Base-by-base conservation (phyloP, 2,113 vertebrate species). In the Carettochelys insculpta region DNA sequence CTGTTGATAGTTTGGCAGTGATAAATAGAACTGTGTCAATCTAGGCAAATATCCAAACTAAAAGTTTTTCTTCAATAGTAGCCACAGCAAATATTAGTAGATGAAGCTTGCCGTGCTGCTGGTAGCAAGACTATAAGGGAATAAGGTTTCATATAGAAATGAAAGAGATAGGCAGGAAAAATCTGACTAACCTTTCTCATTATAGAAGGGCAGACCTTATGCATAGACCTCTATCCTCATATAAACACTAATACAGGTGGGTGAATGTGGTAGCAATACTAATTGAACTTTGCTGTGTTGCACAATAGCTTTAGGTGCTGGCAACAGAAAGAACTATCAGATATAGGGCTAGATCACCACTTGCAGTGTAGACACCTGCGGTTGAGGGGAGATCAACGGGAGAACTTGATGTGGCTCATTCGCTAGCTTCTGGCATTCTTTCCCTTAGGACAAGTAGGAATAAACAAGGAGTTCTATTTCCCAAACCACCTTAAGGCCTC, bases 401-500 rank as follows among this genome's bases (percentile, higher is more conserved):
- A 75, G 8, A 94, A 50, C 38, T 86, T 38, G 48, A 9, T 14
- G 2, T 5, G 29, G 19, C 16, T 82, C 16, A 24, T 80, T 75
- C 77, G 61, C 51, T 80, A 77, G 47, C 34, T 84, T 86, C 61
- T 89, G 24, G 6, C 24, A 34, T 27, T 14, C 0, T 0, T 5
- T 75, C 68, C 20, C 53, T 6, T 38, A 68, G n/a, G 89, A 45
- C 20, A 17, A 14, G 34, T 68, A 90, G 81, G 27, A 61, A 48
- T 38, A 91, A 48, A 43, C 68, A 48, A 16, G 45, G 90, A 78
- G 12, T 76, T 92, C 34, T 71, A 24, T 61, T 43, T 88, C 86
- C n/a, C 61, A 68, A 68, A 38, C 19, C n/a, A 68, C 17, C 19
- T 38, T 17, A 38, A 38, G 5, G 8, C 34, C 61, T 68, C n/a